A percentile compares a stretch with the other conserved stretches of the same genome.
These are phyloP conservation scores for Helicoverpa assulta DNA, from an alignment of 2,888 invertebrate species.

Conservation along the genomic window DNA sequence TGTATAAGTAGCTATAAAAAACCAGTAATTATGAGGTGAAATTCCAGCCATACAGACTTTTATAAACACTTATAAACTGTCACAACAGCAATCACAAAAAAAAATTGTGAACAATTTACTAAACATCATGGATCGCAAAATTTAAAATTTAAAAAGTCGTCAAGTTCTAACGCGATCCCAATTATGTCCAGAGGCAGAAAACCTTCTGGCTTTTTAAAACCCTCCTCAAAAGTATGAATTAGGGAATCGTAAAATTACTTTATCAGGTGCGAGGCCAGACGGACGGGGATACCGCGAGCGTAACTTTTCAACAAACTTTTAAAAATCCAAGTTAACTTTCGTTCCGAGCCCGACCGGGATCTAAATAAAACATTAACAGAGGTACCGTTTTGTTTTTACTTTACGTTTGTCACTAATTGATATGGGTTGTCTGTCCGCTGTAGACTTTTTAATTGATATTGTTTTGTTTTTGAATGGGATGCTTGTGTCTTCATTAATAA, in stretches of 20 bases:
- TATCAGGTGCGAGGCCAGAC: conserved; percentile 85
- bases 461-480: conserved; percentile 59
- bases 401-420: conserved; percentile 83
- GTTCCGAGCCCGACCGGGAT: conserved; percentile 69
- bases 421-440: conserved; percentile 78
- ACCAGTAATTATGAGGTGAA: conserved; percentile 62
- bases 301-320: conserved; percentile 86
- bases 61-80: conserved; percentile 52
- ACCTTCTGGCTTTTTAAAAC: conserved; percentile 84
- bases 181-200: conserved; percentile 78
- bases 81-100: conserved; percentile 54
- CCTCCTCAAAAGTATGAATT: conserved; percentile 88
- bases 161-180: conserved; percentile 80
- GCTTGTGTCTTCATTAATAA: conserved; percentile 47
- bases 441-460: conserved; percentile 74
- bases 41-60: conserved; percentile 35
- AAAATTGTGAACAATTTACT: conserved; percentile 38
- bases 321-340: conserved; percentile 89
- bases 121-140: conserved; percentile 56
- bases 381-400: conserved; percentile 79
- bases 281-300: conserved; percentile 76
- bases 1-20: conserved; percentile 57
- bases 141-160: conserved; percentile 78
- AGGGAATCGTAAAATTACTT: conserved; percentile 88
- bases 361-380: conserved; percentile 86